Evolutionary conservation across 2,797 vertebrate species (phyloP).

Genomic region (Enteromius unitaeniatus): DNA sequence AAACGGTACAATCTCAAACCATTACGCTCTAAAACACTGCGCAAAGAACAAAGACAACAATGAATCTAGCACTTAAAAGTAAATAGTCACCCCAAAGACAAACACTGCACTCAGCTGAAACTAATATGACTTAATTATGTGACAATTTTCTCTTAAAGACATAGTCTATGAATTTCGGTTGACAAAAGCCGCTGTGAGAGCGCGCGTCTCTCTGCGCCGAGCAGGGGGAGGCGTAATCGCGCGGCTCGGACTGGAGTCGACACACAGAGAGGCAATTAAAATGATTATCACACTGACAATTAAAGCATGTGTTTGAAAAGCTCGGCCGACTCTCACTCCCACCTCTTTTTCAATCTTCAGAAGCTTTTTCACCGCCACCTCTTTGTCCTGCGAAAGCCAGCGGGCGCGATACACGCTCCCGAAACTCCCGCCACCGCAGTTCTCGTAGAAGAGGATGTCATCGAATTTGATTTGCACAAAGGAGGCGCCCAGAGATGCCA

Average conservation of each 20-base stretch:
- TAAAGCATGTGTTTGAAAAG: slow-evolving; percentile 79
- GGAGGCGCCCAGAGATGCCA: slow-evolving; percentile 93
- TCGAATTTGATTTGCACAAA: slow-evolving; percentile 97
- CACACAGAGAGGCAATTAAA: slow-evolving; percentile 80
- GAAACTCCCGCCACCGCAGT: slow-evolving; percentile 98
- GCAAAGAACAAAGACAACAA: slow-evolving; percentile 62
- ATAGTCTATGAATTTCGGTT: slow-evolving; percentile 63
- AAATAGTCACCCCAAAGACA: slow-evolving; percentile 63
- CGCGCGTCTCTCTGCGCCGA: slow-evolving; percentile 46
- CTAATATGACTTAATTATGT: slow-evolving; percentile 77
- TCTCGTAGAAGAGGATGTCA: slow-evolving; percentile 97
- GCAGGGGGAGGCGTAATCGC: slow-evolving; percentile 78
- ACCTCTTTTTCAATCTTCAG: slow-evolving; percentile 99
- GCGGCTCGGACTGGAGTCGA: slow-evolving; percentile 78
- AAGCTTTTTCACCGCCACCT: slow-evolving; percentile 99
- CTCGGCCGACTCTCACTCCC: slow-evolving; percentile 78
- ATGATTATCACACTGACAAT: slow-evolving; percentile 82
- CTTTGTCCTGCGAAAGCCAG: slow-evolving; percentile 98
- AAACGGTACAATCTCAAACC: no score
- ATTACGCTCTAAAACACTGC: slow-evolving; percentile 22
- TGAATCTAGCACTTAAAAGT: slow-evolving; percentile 69
- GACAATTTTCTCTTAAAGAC: slow-evolving; percentile 74
- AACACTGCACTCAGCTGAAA: slow-evolving; percentile 71
- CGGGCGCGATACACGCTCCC: slow-evolving; percentile 97
- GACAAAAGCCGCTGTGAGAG: slow-evolving; percentile 57